Evolutionary conservation across 2,113 vertebrate species (phyloP), one percentile per base, ranked within the genome.

Genomic region (Brevimyrus niger): DNA sequence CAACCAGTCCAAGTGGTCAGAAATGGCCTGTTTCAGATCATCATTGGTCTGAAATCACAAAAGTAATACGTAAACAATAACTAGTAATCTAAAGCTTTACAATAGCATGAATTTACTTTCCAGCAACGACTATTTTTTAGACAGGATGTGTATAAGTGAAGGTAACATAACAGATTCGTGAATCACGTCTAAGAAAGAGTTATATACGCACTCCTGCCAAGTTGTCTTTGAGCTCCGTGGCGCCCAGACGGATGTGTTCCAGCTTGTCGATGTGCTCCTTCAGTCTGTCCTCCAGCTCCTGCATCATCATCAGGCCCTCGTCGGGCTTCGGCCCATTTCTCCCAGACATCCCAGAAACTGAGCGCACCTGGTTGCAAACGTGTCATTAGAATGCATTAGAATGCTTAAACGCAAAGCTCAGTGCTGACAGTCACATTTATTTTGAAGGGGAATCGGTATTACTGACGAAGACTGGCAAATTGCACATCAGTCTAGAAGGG

Each of bases 301-400:
- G 95, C 94, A 96, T 96, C 94, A 96, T 94, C 94, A 95, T 93
- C 90, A 96, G 91, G 21, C 93, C 92, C 90, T 96, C 96, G 58
- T 94, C 91, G 0, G 89, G 65, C 89, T 92, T 91, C 73, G 86
- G 73, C 0, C 86, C 17, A 0, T 35, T 42, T 76, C 91, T 95
- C 6, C 86, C 55, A 0, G 92, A 55, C 95, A 96, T 96, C 48
- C 51, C 51, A 53, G 88, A 92, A 65, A 50, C 55, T 23, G 3
- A 51, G 88, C 13, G 6, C 3, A 35, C 27, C 47, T 48, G 8
- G 21, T 53, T 88, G 19, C 48, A 58, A 15, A 88, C 11, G 69
- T 19, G 35, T 47, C 21, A 58, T 15, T 47, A 53, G 10, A 48
- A 48, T 50, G 27, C 19, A 55, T 15, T 46, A 35, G 13, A 51